Evolutionary conservation across 2,113 vertebrate genomes (phyloP).

Genomic region (Anhinga anhinga): DNA sequence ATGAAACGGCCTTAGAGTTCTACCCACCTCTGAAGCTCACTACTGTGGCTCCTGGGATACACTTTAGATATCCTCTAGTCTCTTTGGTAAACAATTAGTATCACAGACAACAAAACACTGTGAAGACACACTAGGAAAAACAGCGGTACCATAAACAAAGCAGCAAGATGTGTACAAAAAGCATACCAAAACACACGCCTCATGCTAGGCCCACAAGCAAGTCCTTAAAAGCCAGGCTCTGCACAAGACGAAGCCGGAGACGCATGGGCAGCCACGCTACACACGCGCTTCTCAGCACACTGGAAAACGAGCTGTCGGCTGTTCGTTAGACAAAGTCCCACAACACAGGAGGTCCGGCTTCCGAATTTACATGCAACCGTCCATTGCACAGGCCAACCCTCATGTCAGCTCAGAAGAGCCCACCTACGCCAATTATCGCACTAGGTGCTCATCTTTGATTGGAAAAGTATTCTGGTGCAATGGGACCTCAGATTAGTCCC

Average conservation of each 20-base stretch:
- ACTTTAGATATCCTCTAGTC: not conserved
- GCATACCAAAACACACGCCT: not conserved
- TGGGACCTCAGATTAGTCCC: not conserved
- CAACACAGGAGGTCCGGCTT: not conserved
- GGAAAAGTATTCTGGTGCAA: not conserved
- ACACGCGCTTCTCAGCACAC: rapidly evolving
- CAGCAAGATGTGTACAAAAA: not conserved
- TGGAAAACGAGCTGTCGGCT: rapidly evolving
- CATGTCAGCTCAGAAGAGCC: not conserved
- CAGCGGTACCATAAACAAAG: not conserved
- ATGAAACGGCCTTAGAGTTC: not conserved
- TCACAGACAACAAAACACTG: not conserved
- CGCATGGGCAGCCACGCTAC: not conserved
- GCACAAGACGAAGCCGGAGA: not conserved
- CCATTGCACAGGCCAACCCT: not conserved
- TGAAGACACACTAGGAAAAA: not conserved
- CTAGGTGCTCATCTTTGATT: rapidly evolving
- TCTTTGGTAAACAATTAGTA: not conserved
- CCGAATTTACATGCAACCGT: not conserved
- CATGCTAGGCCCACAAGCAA: not conserved
- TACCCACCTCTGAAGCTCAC: not conserved
- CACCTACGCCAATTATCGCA: not conserved
- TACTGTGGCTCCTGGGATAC: not conserved
- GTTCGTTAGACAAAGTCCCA: too few relatives aligned
- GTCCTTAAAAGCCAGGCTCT: not conserved